Evolutionary conservation across 2,797 vertebrate species (phyloP).

Genomic region (Poeciliopsis infans): DNA sequence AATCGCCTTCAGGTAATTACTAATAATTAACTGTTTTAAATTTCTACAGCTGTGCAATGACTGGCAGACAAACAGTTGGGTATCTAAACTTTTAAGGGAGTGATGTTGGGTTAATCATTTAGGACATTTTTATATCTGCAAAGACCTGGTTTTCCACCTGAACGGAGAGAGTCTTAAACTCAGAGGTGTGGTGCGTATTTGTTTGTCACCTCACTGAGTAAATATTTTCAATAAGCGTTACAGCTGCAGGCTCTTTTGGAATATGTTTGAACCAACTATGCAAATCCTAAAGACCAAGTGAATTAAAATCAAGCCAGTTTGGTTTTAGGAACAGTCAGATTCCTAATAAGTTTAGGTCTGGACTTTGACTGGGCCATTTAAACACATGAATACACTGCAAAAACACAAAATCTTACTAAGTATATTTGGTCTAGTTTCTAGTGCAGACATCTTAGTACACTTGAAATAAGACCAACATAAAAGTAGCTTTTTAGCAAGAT

Average conservation of each 20-base stretch:
- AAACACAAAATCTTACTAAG: too few relatives aligned
- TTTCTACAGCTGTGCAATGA: background rate
- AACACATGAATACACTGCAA: background rate
- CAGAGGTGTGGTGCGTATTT: background rate
- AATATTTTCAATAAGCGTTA: background rate
- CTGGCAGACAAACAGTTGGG: background rate
- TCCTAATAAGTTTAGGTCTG: background rate
- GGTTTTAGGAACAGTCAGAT: background rate
- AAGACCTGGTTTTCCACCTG: background rate
- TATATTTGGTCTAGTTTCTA: too few relatives aligned
- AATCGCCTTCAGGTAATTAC: background rate
- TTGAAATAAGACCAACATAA: too few relatives aligned
- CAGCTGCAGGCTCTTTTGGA: background rate
- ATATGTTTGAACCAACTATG: background rate
- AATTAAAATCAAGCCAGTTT: background rate
- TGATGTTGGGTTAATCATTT: background rate
- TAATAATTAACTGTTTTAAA: background rate
- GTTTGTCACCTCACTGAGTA: background rate
- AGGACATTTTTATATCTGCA: background rate
- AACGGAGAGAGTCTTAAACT: background rate
- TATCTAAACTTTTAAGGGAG: background rate
- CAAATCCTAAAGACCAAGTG: background rate
- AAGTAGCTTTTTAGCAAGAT: too few relatives aligned
- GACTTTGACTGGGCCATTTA: background rate
- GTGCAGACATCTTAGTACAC: too few relatives aligned